Base-by-base conservation (phyloP, 1,140 invertebrate genomes). In the Zophobas atratus region DNA sequence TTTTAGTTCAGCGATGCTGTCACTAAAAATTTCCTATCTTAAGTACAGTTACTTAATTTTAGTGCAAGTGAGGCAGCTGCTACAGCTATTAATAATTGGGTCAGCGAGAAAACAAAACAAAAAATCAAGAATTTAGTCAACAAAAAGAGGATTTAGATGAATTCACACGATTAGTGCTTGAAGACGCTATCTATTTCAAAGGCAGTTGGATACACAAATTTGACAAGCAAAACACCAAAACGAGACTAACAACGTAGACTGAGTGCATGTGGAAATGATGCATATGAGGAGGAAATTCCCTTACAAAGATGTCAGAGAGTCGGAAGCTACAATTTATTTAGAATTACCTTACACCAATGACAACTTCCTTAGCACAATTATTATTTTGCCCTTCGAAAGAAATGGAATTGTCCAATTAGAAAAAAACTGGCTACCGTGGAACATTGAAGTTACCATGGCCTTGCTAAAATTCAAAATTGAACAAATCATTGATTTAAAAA, bases 391-490 rank as follows among this genome's bases (percentile, higher is more conserved):
- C 0, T 87, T 91, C 70, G 86, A 91, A 76, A 83, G 88, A 32
- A 67, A 67, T 8, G 92, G 92, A 74, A 89, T 87, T 63, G 57
- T 8, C 3, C 79, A 83, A 5, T 78, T 86, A 46, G 84, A 87
- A 82, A 49, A 82, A 84, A 86, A 78, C 46, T 85, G 34, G 70
- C 72, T 0, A 78, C 79, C 83, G 77, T 70, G 51, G 53, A 72
- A 46, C 6, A 46, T 57, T 34, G 82, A 85, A 35, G 84, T 86
- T 1, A 70, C 81, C n/a, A 72, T 86, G 0, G 76, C 78, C 60
- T 84, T 95, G 76, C 94, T 94, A 0, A 93, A 91, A 83, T 95
- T 95, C 82, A 93, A 92, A 83, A 87, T 94, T 57, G 92, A 94
- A 84, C 86, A 88, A 36, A 89, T 87, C 0, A 85, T 92, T 35